Evolutionary conservation across 1,140 invertebrate species (phyloP).

Genomic region (Glomeris maerens): DNA sequence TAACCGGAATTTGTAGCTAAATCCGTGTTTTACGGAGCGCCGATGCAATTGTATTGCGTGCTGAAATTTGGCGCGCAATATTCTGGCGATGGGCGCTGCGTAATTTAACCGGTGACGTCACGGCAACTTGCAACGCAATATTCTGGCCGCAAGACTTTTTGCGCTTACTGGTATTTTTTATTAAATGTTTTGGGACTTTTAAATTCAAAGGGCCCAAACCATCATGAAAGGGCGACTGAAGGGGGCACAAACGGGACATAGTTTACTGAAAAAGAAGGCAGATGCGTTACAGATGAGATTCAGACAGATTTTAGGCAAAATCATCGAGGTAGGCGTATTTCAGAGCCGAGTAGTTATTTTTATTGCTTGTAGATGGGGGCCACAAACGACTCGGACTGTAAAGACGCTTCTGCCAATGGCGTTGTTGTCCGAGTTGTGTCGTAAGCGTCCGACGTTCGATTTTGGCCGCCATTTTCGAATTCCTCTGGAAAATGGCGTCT

Average conservation of each 20-base stretch:
- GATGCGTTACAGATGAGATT: conserved; percentile 98
- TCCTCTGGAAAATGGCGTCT: too few relatives aligned
- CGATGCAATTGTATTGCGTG: conserved; percentile 41
- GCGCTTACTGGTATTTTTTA: not conserved
- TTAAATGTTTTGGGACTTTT: conserved; percentile 9
- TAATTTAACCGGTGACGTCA: too few relatives aligned
- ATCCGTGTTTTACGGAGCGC: conserved; percentile 44
- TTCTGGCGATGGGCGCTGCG: too few relatives aligned
- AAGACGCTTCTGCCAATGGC: too few relatives aligned
- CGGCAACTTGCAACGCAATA: conserved; percentile 4
- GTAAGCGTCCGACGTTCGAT: too few relatives aligned
- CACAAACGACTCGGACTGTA: too few relatives aligned
- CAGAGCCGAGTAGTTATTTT: too few relatives aligned
- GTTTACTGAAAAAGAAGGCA: conserved; percentile 96
- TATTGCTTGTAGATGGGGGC: too few relatives aligned
- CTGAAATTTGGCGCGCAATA: not conserved
- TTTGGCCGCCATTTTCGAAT: too few relatives aligned
- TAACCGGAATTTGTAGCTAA: too few relatives aligned
- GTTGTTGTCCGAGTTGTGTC: too few relatives aligned
- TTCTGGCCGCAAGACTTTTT: not conserved
- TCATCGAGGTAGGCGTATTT: conserved; percentile 84
- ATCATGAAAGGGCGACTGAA: conserved; percentile 66
- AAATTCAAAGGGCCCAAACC: conserved; percentile 44
- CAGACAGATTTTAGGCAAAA: conserved; percentile 90
- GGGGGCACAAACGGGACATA: conserved; percentile 97